Base-by-base conservation (phyloP, 2,113 vertebrate genomes). In the Macquaria ambigua region DNA sequence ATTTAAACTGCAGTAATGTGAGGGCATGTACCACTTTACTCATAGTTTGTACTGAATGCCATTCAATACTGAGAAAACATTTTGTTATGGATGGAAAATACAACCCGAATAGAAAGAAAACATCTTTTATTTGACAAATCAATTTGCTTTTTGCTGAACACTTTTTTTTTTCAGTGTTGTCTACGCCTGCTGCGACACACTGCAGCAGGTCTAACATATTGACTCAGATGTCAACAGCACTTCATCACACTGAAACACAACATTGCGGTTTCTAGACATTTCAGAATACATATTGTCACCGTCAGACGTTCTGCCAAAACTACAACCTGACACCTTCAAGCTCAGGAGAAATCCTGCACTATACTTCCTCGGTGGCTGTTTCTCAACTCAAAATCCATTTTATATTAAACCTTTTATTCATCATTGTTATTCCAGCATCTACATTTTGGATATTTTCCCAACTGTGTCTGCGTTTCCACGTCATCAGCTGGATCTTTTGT, bases 51-150 rank as follows among this genome's bases (percentile, higher is more conserved):
- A 6, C 34, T 28, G 55, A 28, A 55, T 63, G 62, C 25, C 63
- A 59, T n/a, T 66, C 62, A 79, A 37, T 62, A 18, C 46, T 10
- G 73, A 46, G 39, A 55, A 71, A 73, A 82, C 15, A 20, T 55
- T 52, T 15, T 2, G 18, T 69, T 48, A 78, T 41, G 56, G 83
- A 92, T 82, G 37, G 73, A 90, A 88, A 91, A 85, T 90, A 85
- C 91, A 87, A 90, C 69, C 68, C 72, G 31, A 72, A 81, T 90
- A 88, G 77, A 92, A 91, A 93, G 74, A 88, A 90, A 90, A 83
- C 77, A 91, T 74, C 53, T 85, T 93, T 93, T 92, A 94, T 94
- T 93, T 81, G 79, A 93, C 89, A 92, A 86, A 86, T 89, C 74
- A 63, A 39, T 82, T 81, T 70, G 58, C 48, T 79, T 82, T 82